phyloP scores from a whole-genome alignment of 1,140 invertebrate genomes.

The Drosophila athabasca region DNA sequence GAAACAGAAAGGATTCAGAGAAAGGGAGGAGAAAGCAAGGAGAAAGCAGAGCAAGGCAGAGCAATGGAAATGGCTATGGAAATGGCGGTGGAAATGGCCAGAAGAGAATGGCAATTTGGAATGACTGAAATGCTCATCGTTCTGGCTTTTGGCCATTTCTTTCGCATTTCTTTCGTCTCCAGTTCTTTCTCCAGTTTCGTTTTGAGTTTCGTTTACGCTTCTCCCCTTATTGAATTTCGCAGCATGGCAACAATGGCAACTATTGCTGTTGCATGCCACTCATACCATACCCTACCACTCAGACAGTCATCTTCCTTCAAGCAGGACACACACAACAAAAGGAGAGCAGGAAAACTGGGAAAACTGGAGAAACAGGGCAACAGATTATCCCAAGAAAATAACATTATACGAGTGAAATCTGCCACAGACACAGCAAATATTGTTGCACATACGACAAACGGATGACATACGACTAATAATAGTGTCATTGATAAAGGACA shows the following conservation, averaged over 20 bases:
- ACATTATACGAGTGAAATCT: too few species aligned
- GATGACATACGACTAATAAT: too few species aligned
- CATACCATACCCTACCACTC: too few species aligned
- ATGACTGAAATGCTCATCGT: constrained; percentile 48
- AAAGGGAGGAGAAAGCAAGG: neutral
- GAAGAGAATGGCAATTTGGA: constrained; percentile 40
- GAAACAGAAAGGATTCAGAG: constrained; percentile 3
- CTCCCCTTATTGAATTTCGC: constrained; percentile 60
- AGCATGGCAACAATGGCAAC: constrained; percentile 52
- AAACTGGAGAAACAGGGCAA: too few species aligned
- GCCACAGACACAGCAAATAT: too few species aligned
- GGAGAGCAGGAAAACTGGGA: too few species aligned
- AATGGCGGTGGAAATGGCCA: constrained; percentile 5
- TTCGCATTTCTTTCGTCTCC: constrained; percentile 12
- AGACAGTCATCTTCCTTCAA: neutral
- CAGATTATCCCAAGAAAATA: too few species aligned
- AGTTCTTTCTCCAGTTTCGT: constrained; percentile 7
- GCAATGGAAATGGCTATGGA: constrained; percentile 2
- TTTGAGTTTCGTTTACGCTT: constrained; percentile 14
- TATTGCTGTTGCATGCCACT: constrained; percentile 41
- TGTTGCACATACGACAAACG: too few species aligned
- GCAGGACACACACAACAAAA: neutral
- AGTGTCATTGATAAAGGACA: too few species aligned
- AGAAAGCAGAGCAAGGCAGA: too few species aligned
- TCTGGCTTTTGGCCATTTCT: constrained; percentile 35